These are phyloP conservation scores for Tringa solitaria DNA, from an alignment of 2,113 vertebrate species.

Conservation along the genomic window DNA sequence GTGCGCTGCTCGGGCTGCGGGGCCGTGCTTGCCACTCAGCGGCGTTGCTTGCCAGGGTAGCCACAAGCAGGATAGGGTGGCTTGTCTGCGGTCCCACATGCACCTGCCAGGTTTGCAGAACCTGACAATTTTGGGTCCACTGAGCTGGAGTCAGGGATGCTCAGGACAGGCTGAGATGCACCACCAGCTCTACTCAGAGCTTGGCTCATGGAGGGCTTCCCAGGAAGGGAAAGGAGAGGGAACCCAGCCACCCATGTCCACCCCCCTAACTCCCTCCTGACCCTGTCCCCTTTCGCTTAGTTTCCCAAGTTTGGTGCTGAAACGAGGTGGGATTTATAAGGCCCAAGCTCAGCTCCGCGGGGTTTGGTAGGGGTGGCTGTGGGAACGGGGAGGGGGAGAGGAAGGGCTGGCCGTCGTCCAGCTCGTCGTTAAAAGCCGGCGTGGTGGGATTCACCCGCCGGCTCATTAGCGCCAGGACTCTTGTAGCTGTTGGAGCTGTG, in stretches of 20 bases:
- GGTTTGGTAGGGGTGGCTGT: neutral
- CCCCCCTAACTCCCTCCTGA: neutral
- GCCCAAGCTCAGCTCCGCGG: neutral
- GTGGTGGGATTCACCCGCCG: neutral
- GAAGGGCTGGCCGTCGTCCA: neutral
- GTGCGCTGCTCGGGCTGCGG: neutral
- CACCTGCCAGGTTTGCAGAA: neutral
- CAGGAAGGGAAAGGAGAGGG: neutral
- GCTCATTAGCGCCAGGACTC: neutral
- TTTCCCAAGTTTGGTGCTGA: neutral
- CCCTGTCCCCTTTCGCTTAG: neutral
- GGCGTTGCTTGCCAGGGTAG: neutral
- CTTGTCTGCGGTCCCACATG: neutral
- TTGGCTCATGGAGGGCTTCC: neutral
- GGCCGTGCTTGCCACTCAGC: neutral
- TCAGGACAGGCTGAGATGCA: neutral
- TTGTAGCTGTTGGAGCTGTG: neutral
- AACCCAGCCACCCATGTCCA: neutral
- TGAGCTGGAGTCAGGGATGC: neutral
- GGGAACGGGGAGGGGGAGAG: neutral
- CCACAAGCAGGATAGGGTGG: rapidly evolving
- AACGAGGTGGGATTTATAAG: neutral
- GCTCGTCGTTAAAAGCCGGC: neutral
- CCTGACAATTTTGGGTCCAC: rapidly evolving
- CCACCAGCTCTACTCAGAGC: neutral